Evolutionary conservation across 2,113 vertebrate genomes (phyloP).

Genomic region (Gambusia affinis): DNA sequence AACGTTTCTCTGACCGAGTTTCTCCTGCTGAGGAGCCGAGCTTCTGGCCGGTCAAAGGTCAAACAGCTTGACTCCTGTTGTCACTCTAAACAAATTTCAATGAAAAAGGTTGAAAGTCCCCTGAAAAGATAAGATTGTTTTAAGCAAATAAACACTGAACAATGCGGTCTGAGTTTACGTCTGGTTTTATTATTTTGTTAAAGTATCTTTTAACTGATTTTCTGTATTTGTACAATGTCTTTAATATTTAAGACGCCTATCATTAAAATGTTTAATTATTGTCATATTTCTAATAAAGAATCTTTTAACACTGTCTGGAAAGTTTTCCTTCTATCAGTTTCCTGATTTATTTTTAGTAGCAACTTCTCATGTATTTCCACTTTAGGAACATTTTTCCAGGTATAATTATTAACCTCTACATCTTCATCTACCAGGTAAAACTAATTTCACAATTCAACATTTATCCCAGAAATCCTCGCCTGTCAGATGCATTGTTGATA

Average conservation of each 20-base stretch:
- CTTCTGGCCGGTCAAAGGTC: conserved; percentile 56
- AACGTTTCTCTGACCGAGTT: background rate
- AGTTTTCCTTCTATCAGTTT: background rate
- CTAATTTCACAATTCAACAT: background rate
- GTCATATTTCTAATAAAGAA: background rate
- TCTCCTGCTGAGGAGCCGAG: conserved; percentile 20
- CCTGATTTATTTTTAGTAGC: background rate
- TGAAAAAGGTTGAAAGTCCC: conserved; percentile 35
- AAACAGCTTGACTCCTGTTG: conserved; percentile 23
- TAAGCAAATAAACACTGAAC: conserved; percentile 8
- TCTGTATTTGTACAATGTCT: too few relatives aligned
- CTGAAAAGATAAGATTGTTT: conserved; percentile 15
- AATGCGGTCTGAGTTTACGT: background rate
- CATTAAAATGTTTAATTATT: too few relatives aligned
- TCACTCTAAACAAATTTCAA: conserved; percentile 38
- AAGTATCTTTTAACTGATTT: too few relatives aligned
- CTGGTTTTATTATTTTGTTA: too few relatives aligned
- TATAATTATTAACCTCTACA: background rate
- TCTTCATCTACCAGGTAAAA: background rate
- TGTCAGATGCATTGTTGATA: background rate
- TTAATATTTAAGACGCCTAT: too few relatives aligned
- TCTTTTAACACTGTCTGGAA: background rate
- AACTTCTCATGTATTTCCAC: too few relatives aligned
- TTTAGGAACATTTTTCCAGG: too few relatives aligned
- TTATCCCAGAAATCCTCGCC: background rate